Evolutionary conservation across 1,140 invertebrate genomes (phyloP), one percentile per base, ranked within the genome.

Genomic region (Hirudo medicinalis): DNA sequence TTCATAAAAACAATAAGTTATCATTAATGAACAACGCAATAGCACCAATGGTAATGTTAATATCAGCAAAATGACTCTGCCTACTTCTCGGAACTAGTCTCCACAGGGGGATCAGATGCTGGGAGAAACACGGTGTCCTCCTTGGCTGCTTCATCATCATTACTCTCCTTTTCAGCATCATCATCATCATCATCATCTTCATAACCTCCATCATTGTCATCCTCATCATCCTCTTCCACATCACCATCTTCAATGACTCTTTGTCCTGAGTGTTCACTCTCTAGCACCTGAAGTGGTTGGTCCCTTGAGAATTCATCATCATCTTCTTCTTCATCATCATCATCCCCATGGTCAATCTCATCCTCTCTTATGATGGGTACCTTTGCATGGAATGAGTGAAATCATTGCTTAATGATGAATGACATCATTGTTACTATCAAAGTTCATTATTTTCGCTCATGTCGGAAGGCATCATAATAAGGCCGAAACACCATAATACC

Each of bases 261-360:
- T 63, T 63, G 57, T 22, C 15, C 22, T 19, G 22, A 32, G 11
- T 63, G 57, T 11, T 63, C 29, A 22, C 22, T 63, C 22, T 22
- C 22, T 63, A 32, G 19, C 19, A 32, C 11, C 22, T 25, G 57
- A 63, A 20, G 20, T 15, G 11, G 22, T 63, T 22, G 29, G 29
- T 22, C 22, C 29, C 19, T 63, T n/a, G 20, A 25, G 57, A 63
- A 63, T 6, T 32, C 57, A 63, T 63, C 57, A 63, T 63, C 55
- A 60, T 60, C n/a, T n/a, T n/a, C 57, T 22, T 63, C 57, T 13
- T 63, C 57, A 20, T 63, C 57, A 22, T 63, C 11, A n/a, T 63
- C 57, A 63, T 63, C 57, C 22, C 29, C 57, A 15, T 63, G 22
- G 57, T 63, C 57, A 32, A 25, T 11, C 15, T 63, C 57, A 15